phyloP scores from a whole-genome alignment of 2,113 vertebrate genomes.

The Pseudopodoces humilis region DNA sequence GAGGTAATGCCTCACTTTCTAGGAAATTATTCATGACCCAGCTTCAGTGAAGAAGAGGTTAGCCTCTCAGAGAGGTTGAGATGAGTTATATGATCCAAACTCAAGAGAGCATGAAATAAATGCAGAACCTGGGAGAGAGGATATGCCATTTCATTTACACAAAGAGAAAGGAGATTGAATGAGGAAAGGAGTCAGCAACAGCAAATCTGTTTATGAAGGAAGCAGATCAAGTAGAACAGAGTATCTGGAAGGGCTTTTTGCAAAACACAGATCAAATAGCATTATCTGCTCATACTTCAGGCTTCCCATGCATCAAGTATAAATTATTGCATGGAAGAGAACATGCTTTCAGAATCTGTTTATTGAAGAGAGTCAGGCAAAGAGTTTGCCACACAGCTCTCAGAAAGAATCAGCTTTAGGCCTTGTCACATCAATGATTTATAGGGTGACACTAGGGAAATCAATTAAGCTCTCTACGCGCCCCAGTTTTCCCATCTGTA shows the following conservation, averaged over 20 bases:
- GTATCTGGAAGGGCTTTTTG: constrained; percentile 20
- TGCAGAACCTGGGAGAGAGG: constrained; percentile 34
- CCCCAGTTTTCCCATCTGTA: constrained; percentile 50
- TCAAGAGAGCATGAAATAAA: constrained; percentile 63
- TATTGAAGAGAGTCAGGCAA: constrained; percentile 35
- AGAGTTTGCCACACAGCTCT: constrained; percentile 46
- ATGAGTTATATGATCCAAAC: constrained; percentile 38
- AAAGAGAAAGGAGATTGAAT: constrained; percentile 26
- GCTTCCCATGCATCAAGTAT: constrained; percentile 39
- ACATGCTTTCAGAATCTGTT: constrained; percentile 54
- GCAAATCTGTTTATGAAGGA: constrained; percentile 35
- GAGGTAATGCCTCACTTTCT: constrained; percentile 41
- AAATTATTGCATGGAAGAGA: constrained; percentile 47
- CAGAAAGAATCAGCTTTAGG: constrained; percentile 66
- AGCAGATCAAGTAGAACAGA: constrained; percentile 8
- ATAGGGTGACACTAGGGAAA: constrained; percentile 55
- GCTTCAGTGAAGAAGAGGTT: constrained; percentile 16
- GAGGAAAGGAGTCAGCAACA: background rate
- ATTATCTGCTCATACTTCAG: constrained; percentile 43
- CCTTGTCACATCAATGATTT: constrained; percentile 70
- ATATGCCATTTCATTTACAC: constrained; percentile 22
- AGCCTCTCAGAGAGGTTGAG: constrained; percentile 7
- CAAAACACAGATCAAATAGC: constrained; percentile 42
- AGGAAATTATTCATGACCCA: constrained; percentile 56
- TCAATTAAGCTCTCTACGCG: constrained; percentile 51